Evolutionary conservation across 2,113 vertebrate species (phyloP).

Genomic region (Hydrochoerus hydrochaeris): DNA sequence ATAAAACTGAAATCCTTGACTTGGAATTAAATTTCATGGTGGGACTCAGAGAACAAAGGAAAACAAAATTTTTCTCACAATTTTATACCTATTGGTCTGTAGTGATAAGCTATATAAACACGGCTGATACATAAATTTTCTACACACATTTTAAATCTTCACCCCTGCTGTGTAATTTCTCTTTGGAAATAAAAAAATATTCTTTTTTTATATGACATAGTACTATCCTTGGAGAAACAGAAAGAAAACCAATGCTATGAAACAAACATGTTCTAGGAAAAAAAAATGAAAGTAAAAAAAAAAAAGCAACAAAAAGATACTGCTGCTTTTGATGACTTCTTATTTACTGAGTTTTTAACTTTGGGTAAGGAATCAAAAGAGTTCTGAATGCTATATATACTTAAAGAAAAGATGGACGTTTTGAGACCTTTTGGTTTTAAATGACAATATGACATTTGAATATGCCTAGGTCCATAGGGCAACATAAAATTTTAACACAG

Average conservation of each 20-base stretch:
- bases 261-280: slow-evolving; percentile 62
- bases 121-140: slow-evolving; percentile 79
- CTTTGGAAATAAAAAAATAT: slow-evolving; percentile 84
- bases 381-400: not conserved
- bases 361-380: not conserved
- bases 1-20: slow-evolving; percentile 83
- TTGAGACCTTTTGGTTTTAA: slow-evolving; percentile 32
- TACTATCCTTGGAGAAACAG: slow-evolving; percentile 78
- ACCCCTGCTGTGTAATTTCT: slow-evolving; percentile 81
- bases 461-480: not conserved
- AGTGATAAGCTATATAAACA: slow-evolving; percentile 79
- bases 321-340: slow-evolving; percentile 54
- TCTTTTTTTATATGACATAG: slow-evolving; percentile 81
- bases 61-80: slow-evolving; percentile 83
- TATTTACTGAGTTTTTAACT: not conserved
- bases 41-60: slow-evolving; percentile 78
- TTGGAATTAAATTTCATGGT: slow-evolving; percentile 80
- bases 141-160: slow-evolving; percentile 78
- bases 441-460: not conserved
- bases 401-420: not conserved
- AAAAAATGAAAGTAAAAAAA: slow-evolving; percentile 62
- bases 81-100: slow-evolving; percentile 83
- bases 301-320: slow-evolving; percentile 18
- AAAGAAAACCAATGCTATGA: slow-evolving; percentile 75
- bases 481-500: not conserved